Conservation (phyloP, 2,113 vertebrate species). For the Heteronetta atricapilla region DNA sequence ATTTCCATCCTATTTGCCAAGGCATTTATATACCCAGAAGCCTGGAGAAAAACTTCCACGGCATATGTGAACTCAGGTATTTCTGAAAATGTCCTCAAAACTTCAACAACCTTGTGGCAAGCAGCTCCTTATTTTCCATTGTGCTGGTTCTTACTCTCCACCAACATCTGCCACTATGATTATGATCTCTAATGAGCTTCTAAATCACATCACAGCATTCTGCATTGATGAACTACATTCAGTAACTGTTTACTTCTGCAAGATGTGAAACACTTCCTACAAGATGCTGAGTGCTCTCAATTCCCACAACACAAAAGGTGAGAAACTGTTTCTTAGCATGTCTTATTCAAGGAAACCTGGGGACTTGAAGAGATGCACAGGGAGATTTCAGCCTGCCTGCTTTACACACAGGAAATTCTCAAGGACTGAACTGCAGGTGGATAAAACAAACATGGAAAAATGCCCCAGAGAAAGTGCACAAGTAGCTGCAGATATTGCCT, state of each 20-base stretch:
- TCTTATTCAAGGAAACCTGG: background rate
- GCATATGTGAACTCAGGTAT: background rate
- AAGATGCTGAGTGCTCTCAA: background rate
- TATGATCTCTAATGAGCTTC: conserved; percentile 45
- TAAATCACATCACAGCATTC: conserved; percentile 54
- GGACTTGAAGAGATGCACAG: background rate
- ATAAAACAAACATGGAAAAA: background rate
- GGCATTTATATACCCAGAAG: background rate
- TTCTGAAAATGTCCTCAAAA: background rate
- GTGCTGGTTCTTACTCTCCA: conserved; percentile 37
- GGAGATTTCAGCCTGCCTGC: background rate
- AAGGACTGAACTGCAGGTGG: background rate
- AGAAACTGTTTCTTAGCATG: background rate
- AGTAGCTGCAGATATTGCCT: background rate
- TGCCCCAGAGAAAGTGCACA: background rate
- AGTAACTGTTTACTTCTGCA: background rate
- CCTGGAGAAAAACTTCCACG: background rate
- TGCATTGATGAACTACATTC: background rate
- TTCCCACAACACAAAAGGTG: background rate
- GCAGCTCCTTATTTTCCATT: background rate
- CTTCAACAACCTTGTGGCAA: background rate
- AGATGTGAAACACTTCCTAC: background rate
- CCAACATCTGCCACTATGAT: conserved; percentile 60
- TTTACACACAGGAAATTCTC: background rate
- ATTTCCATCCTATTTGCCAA: background rate